phyloP scores from a whole-genome alignment of 2,888 invertebrate species.

The Neoitamus cyanurus region DNA sequence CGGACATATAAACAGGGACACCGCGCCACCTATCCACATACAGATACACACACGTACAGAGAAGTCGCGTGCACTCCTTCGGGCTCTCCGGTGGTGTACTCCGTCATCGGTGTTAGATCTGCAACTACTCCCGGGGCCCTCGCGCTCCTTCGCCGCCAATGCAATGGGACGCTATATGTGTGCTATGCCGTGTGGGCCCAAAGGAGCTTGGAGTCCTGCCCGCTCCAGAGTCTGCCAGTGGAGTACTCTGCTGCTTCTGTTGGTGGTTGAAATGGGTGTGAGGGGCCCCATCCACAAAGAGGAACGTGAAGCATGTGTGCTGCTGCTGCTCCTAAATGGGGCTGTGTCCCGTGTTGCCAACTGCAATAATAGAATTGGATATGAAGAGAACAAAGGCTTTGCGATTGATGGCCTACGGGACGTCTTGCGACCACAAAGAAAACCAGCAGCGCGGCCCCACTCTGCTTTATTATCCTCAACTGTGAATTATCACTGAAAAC shows the following conservation, averaged over 20 bases:
- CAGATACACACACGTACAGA: conserved; percentile 48
- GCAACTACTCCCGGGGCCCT: conserved; percentile 56
- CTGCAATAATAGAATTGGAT: conserved; percentile 47
- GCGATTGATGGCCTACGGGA: conserved; percentile 37
- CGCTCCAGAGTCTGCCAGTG: background rate
- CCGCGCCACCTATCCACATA: conserved; percentile 49
- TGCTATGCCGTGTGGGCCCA: conserved; percentile 44
- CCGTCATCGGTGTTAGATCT: conserved; percentile 64
- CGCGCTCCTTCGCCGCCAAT: conserved; percentile 31
- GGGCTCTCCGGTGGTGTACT: conserved; percentile 61
- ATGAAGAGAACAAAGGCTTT: conserved; percentile 35
- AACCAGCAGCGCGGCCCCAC: background rate
- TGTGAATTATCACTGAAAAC: background rate
- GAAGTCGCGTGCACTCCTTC: conserved; percentile 40
- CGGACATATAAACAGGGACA: conserved; percentile 49
- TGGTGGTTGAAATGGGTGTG: background rate
- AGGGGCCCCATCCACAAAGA: background rate
- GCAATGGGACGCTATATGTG: background rate
- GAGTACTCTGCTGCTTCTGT: background rate
- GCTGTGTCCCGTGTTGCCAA: conserved; percentile 43
- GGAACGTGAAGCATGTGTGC: conserved; percentile 18
- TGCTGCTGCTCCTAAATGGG: conserved; percentile 1
- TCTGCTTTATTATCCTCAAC: conserved; percentile 15
- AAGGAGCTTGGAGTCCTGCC: background rate
- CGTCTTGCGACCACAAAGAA: conserved; percentile 17